Percentiles rank a stretch among this genome's conserved stretches.
These are phyloP conservation scores for Elachura formosa DNA, from an alignment of 2,113 vertebrate genomes.

Conservation along the genomic window DNA sequence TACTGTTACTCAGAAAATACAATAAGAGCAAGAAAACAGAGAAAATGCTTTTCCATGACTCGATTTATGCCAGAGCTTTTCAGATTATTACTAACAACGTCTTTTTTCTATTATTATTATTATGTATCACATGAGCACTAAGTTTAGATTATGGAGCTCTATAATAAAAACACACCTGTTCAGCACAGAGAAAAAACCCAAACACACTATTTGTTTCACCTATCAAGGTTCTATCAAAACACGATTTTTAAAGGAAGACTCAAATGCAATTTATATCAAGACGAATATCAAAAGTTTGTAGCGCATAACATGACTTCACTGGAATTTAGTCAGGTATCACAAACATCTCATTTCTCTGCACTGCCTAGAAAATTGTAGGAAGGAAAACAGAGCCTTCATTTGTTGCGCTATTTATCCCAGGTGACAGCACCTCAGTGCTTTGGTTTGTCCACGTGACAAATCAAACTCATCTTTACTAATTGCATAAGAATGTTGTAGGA, in stretches of 20 bases:
- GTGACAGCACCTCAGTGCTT: not conserved
- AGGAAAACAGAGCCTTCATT: not conserved
- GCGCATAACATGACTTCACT: not conserved
- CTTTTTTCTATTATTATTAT: not conserved
- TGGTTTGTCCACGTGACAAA: not conserved
- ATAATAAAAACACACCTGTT: not conserved
- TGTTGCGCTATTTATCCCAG: not conserved
- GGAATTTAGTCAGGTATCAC: not conserved
- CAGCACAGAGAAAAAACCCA: not conserved
- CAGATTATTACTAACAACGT: not conserved
- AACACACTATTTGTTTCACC: not conserved
- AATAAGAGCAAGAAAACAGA: not conserved
- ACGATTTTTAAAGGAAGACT: not conserved
- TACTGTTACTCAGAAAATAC: not conserved
- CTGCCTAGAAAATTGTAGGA: not conserved
- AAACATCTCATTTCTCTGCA: not conserved
- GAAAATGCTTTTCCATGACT: not conserved
- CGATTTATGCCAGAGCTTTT: not conserved
- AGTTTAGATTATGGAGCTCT: not conserved
- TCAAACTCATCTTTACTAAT: not conserved
- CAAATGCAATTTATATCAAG: not conserved
- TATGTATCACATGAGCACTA: not conserved
- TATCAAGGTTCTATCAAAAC: not conserved
- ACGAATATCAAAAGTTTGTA: not conserved
- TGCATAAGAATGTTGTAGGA: not conserved